Evolutionary conservation across 1,140 invertebrate species (phyloP), one percentile per base, ranked within the genome.

Genomic region (Heliconius hermathena): DNA sequence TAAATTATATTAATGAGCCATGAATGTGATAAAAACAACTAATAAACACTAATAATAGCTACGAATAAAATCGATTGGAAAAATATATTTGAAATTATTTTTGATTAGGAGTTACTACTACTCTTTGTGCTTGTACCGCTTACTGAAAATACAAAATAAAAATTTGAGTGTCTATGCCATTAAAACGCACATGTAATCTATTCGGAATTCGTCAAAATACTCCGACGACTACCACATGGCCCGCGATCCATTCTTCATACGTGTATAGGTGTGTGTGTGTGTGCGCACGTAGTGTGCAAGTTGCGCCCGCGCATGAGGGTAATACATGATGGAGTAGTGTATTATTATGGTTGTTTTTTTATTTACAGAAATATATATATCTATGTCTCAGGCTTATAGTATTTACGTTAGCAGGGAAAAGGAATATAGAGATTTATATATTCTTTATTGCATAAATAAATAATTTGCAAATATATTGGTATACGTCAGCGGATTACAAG

Each of bases 191-290:
- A 85, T 82, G 41, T 81, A 71, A 80, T 88, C 91, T 93, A 93
- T 93, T 93, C 85, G 90, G 91, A 94, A 94, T 94, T 94, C 92
- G 91, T 94, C 92, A 94, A 93, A 94, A 94, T 94, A 94, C 89
- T 90, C 87, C 88, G 87, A 83, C 84, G 79, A 89, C 90, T 89
- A 89, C 91, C 90, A 93, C 91, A 93, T 91, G 91, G 90, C 89
- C 87, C 78, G 88, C 86, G 82, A 90, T 84, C 89, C 87, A 90
- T 92, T 92, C 88, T 87, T 92, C 88, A 88, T 76, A 79, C 66
- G 36, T 16, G 2, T 76, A 6, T 36, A 41, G 41, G 72, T 54
- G n/a, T 83, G 87, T 87, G 87, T 84, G 82, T 4, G 82, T 83
- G 54, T 9, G 75, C 76, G 71, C 78, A 73, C 80, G 76, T 38